Evolutionary conservation across 2,797 vertebrate genomes (phyloP).

Genomic region (Dipus sagitta): DNA sequence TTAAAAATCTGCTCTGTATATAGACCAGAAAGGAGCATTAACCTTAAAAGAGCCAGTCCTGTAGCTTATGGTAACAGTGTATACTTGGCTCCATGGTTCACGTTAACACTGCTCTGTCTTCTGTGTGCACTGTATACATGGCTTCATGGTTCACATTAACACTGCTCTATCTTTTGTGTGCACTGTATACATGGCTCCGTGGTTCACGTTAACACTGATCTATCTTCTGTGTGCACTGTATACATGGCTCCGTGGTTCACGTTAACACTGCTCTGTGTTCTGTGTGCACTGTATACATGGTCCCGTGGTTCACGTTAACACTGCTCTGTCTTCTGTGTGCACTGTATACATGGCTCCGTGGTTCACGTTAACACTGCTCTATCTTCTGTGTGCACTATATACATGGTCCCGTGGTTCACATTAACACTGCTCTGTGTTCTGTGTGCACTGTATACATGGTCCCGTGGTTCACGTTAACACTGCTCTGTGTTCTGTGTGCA

Average conservation of each 20-base stretch:
- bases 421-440: too few relatives aligned
- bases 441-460: too few relatives aligned
- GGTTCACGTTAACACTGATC: neutral
- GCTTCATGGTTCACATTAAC: neutral
- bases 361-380: too few relatives aligned
- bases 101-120: conserved; percentile 42
- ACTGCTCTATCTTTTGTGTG: conserved; percentile 44
- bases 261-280: conserved; percentile 36
- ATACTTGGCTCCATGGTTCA: too few relatives aligned
- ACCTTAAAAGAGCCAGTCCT: conserved; percentile 40
- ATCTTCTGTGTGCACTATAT: too few relatives aligned
- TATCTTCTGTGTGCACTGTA: conserved; percentile 1
- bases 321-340: too few relatives aligned
- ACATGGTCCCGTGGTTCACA: too few relatives aligned
- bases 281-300: neutral
- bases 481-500: too few relatives aligned
- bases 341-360: too few relatives aligned
- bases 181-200: neutral
- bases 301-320: too few relatives aligned
- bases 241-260: neutral
- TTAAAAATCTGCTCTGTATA: conserved; percentile 42
- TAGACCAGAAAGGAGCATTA: conserved; percentile 57
- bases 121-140: neutral
- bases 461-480: too few relatives aligned
- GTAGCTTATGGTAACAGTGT: neutral